Conservation (phyloP, 2,888 invertebrate genomes). For the Perizoma flavofasciatum region DNA sequence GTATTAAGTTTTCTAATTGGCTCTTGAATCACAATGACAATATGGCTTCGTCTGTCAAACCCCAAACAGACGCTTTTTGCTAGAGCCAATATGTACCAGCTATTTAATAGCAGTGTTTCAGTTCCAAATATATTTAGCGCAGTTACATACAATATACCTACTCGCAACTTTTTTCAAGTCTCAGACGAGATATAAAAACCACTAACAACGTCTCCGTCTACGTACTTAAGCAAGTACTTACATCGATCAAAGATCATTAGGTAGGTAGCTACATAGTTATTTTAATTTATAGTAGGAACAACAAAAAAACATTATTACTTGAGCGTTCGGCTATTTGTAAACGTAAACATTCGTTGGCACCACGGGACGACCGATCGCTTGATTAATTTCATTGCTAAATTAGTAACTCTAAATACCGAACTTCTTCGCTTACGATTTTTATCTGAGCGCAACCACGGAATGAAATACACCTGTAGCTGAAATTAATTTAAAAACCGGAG, state of each 20-base stretch:
- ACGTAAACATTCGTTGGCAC: constrained; percentile 41
- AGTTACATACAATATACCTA: too few species aligned
- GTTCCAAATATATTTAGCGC: too few species aligned
- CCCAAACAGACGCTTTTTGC: too few species aligned
- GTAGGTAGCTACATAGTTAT: not conserved
- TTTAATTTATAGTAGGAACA: constrained; percentile 18
- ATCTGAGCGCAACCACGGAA: constrained; percentile 15
- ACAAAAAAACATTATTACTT: constrained; percentile 27
- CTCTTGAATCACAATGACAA: constrained; percentile 14
- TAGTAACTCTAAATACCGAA: constrained; percentile 20
- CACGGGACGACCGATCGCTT: constrained; percentile 29
- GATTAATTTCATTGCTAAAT: constrained; percentile 39
- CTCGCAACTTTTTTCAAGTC: constrained; percentile 3
- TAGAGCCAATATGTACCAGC: too few species aligned
- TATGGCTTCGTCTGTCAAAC: constrained; percentile 1
- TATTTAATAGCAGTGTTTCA: too few species aligned
- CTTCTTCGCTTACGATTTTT: constrained; percentile 31
- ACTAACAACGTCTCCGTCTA: not conserved
- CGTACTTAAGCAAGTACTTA: not conserved
- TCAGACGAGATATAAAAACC: constrained; percentile 6
- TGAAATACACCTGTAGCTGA: not conserved
- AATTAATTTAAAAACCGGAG: not conserved
- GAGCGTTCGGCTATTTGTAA: constrained; percentile 33
- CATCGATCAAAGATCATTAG: constrained; percentile 4
- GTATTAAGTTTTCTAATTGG: constrained; percentile 33